These are phyloP conservation scores for Trichopria drosophilae DNA, from an alignment of 2,888 invertebrate species.

Conservation along the genomic window DNA sequence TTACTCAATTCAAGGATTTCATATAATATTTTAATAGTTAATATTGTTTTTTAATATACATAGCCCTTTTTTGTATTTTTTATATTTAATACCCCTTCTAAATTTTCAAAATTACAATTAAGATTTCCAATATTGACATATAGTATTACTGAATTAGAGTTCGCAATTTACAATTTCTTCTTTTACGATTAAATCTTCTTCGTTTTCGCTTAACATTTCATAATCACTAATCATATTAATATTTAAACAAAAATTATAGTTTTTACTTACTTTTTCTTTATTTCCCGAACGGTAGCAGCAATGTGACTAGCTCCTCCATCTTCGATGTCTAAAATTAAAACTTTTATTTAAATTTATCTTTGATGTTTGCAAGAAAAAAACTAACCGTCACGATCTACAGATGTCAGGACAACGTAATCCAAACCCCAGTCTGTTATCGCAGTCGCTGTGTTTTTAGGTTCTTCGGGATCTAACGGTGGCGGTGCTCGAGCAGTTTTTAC, in stretches of 20 bases:
- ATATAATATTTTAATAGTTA: no score
- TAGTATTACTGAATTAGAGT: no score
- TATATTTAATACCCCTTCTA: no score
- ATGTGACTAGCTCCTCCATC: constrained; percentile 96
- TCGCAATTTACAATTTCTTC: background rate
- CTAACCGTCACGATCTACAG: constrained; percentile 98
- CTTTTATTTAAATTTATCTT: constrained; percentile 31
- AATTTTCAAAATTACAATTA: no score
- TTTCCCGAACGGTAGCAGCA: constrained; percentile 71
- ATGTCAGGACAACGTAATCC: constrained; percentile 96
- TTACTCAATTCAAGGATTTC: no score
- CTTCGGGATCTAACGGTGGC: constrained; percentile 84
- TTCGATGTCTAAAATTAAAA: constrained; percentile 71
- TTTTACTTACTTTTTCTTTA: constrained; percentile 49
- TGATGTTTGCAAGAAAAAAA: no score
- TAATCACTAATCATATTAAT: background rate
- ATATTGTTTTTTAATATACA: no score
- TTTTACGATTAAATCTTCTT: constrained; percentile 1
- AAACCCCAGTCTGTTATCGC: constrained; percentile 94
- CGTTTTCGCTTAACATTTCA: background rate
- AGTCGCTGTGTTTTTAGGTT: constrained; percentile 89
- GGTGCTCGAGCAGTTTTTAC: constrained; percentile 93
- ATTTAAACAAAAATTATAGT: no score
- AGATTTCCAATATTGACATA: no score
- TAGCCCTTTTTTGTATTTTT: no score